Evolutionary conservation across 2,113 vertebrate genomes (phyloP).

Genomic region (Dipodomys merriami): DNA sequence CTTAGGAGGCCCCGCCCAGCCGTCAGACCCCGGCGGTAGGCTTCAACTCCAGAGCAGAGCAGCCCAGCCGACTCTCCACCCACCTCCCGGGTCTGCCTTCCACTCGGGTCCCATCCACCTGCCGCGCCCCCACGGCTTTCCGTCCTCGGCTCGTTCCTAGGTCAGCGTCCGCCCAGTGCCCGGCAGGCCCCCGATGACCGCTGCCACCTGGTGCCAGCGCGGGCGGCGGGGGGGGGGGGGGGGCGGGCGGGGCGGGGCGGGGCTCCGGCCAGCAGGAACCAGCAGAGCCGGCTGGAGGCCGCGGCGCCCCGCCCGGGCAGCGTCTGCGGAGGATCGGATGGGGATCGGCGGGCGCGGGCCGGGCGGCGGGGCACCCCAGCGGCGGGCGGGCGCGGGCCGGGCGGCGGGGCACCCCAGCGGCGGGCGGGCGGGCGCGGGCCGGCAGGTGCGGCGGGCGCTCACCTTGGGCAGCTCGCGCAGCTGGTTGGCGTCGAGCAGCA

Average conservation of each 20-base stretch:
- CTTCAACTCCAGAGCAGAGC: background rate
- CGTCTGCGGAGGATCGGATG: background rate
- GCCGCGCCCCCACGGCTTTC: constrained; percentile 8
- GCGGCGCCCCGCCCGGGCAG: background rate
- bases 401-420: background rate
- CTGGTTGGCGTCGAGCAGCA: constrained; percentile 96
- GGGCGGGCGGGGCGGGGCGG: constrained; percentile 49
- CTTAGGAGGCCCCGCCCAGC: background rate
- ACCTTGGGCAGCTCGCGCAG: constrained; percentile 97
- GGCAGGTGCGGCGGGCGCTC: constrained; percentile 69
- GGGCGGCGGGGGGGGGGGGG: background rate
- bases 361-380: background rate
- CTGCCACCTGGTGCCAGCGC: constrained; percentile 10
- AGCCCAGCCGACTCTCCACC: background rate
- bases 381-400: background rate
- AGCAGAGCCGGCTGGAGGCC: constrained; percentile 36
- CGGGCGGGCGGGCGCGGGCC: background rate
- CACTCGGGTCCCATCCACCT: background rate
- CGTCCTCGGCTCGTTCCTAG: constrained; percentile 65
- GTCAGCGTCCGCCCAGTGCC: constrained; percentile 70
- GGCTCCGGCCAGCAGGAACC: constrained; percentile 52
- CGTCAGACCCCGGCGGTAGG: background rate
- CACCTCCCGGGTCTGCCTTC: background rate
- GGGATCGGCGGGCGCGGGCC: too few species aligned
- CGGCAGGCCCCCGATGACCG: background rate